phyloP scores from a whole-genome alignment of 2,113 vertebrate species.

The Romanogobio albipinnatus region DNA sequence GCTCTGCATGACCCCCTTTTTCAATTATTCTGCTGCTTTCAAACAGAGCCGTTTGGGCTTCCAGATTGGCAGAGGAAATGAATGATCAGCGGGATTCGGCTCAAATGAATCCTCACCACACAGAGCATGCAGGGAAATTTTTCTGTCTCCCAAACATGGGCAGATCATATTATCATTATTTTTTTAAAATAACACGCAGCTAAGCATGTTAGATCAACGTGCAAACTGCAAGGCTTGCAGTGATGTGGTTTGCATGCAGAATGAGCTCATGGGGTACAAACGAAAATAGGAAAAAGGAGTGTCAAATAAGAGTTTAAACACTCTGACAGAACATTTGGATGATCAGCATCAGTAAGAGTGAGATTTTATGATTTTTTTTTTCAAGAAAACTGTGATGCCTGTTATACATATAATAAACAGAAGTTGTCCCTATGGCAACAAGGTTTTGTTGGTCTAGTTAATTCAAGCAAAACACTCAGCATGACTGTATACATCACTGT shows the following conservation, averaged over 20 bases:
- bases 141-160: conserved; percentile 22
- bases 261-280: background rate
- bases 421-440: conserved; percentile 28
- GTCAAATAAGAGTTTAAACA: background rate
- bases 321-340: background rate
- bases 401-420: background rate
- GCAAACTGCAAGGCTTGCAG: background rate
- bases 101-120: conserved; percentile 57
- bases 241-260: background rate
- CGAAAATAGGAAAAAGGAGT: background rate
- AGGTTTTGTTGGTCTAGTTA: background rate
- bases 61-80: conserved; percentile 67
- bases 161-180: background rate
- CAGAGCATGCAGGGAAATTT: conserved; percentile 15
- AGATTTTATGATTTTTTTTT: conserved; percentile 1
- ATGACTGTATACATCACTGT: background rate
- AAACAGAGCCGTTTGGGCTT: conserved; percentile 44
- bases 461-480: background rate
- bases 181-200: conserved; percentile 7
- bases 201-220: background rate
- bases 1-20: conserved; percentile 65
- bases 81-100: conserved; percentile 58
- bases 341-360: background rate
- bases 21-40: conserved; percentile 58
- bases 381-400: background rate